phyloP scores from a whole-genome alignment of 2,113 vertebrate species.

The Pipra filicauda region DNA sequence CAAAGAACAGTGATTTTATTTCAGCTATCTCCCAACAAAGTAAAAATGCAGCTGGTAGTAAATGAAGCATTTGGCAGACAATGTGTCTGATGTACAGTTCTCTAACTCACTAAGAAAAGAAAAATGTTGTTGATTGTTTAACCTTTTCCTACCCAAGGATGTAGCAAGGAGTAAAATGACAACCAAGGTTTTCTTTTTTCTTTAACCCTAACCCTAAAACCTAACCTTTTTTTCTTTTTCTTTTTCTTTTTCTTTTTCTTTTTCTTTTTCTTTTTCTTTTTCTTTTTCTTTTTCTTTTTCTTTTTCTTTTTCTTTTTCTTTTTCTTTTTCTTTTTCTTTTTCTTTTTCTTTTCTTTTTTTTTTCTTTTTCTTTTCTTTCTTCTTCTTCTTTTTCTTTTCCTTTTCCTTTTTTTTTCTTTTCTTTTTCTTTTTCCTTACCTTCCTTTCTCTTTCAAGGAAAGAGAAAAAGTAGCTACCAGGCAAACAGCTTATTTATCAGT shows the following conservation, averaged over 20 bases:
- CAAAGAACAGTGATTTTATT: slow-evolving; percentile 74
- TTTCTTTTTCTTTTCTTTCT: rapidly evolving
- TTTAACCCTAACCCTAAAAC: not conserved
- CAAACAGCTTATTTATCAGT: slow-evolving; percentile 53
- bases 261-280: rapidly evolving
- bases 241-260: rapidly evolving
- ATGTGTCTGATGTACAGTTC: slow-evolving; percentile 61
- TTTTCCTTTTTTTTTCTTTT: rapidly evolving
- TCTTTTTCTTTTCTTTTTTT: rapidly evolving
- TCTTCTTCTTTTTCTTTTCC: rapidly evolving
- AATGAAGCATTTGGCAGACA: slow-evolving; percentile 75
- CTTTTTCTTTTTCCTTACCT: rapidly evolving
- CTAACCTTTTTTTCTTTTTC: rapidly evolving
- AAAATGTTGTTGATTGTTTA: slow-evolving; percentile 57
- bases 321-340: rapidly evolving
- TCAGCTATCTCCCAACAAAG: slow-evolving; percentile 69
- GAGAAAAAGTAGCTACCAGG: slow-evolving; percentile 35
- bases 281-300: rapidly evolving
- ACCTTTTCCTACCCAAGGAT: slow-evolving; percentile 61
- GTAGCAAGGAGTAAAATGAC: slow-evolving; percentile 34
- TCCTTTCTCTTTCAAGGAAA: not conserved
- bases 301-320: rapidly evolving
- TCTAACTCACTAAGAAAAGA: slow-evolving; percentile 53
- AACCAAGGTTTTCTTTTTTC: not conserved
- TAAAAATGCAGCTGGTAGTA: slow-evolving; percentile 75